Evolutionary conservation across 2,888 invertebrate genomes (phyloP).

Genomic region (Napeogenes sylphis): DNA sequence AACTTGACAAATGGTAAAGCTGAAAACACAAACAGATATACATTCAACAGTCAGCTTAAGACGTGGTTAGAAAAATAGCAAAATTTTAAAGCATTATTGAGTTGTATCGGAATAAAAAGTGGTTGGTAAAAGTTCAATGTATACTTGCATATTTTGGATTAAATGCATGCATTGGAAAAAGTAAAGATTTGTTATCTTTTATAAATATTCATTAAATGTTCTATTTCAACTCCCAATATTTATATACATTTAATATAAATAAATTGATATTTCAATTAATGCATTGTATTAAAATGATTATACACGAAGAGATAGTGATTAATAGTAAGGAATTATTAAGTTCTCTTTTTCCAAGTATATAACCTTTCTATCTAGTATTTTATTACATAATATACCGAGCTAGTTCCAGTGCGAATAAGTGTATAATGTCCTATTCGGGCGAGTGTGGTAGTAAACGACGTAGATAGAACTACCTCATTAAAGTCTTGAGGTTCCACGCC

Average conservation of each 20-base stretch:
- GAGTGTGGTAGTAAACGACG: conserved; percentile 37
- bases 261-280: no score
- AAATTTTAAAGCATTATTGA: conserved; percentile 2
- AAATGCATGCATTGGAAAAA: background rate
- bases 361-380: background rate
- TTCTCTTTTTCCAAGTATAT: no score
- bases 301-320: no score
- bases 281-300: no score
- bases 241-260: no score
- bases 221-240: no score
- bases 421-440: conserved; percentile 17
- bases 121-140: background rate
- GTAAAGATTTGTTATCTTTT: no score
- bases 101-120: background rate
- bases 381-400: background rate
- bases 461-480: conserved; percentile 56
- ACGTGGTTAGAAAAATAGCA: background rate
- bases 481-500: conserved; percentile 44
- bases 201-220: no score
- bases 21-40: background rate
- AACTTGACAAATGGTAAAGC: background rate
- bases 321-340: no score
- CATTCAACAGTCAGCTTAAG: background rate
- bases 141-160: background rate
- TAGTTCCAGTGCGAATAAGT: conserved; percentile 8